These are phyloP conservation scores for Catharus fuscescens DNA, from an alignment of 2,113 vertebrate genomes.

Conservation along the genomic window DNA sequence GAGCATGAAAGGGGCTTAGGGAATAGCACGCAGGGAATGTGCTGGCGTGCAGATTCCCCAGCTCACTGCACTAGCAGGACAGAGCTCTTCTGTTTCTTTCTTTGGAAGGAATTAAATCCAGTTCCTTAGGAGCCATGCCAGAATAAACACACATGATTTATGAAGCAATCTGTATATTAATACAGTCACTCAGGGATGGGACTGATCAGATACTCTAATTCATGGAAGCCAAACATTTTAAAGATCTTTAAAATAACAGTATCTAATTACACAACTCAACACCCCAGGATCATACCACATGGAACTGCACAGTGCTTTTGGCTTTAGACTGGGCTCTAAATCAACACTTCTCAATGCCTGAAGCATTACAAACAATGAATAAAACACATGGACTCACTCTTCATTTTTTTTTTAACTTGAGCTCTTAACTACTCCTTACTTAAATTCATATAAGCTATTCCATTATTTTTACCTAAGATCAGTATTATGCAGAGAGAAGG, in stretches of 20 bases:
- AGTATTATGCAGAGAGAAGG: neutral
- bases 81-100: neutral
- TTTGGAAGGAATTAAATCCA: constrained; percentile 2
- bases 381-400: rapidly evolving
- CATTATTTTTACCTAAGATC: neutral
- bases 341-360: neutral
- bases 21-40: neutral
- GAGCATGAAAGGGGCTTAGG: neutral
- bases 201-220: neutral
- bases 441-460: neutral
- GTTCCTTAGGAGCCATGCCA: constrained; percentile 21
- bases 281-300: neutral
- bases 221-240: neutral
- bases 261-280: neutral
- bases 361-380: neutral
- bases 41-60: neutral
- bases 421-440: neutral
- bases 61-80: neutral
- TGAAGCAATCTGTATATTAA: neutral
- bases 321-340: neutral
- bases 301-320: neutral
- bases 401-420: neutral
- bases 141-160: constrained; percentile 42
- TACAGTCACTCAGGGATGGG: neutral
- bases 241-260: neutral